Percentiles rank a stretch among this genome's conserved stretches.
Conservation (phyloP, 2,797 vertebrate species). For the Lithobates pipiens region DNA sequence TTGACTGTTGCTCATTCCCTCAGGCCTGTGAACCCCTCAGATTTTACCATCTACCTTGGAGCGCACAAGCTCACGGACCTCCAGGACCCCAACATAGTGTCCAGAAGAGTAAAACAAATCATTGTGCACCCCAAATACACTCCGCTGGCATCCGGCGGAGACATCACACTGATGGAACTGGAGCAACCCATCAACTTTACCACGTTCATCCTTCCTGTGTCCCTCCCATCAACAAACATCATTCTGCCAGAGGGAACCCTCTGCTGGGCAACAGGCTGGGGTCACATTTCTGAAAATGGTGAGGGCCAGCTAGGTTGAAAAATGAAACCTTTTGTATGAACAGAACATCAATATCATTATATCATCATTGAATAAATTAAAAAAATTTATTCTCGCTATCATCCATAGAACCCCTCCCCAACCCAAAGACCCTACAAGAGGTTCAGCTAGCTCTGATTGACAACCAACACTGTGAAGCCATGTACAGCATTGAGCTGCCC, state of each 20-base stretch:
- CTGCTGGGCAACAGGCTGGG: conserved; percentile 75
- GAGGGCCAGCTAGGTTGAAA: too few relatives aligned
- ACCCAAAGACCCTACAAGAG: conserved; percentile 72
- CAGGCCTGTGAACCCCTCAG: conserved; percentile 52
- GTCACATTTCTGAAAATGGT: conserved; percentile 65
- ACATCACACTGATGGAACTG: conserved; percentile 70
- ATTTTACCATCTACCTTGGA: conserved; percentile 67
- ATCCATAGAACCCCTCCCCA: conserved; percentile 71
- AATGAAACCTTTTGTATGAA: too few relatives aligned
- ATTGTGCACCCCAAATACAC: conserved; percentile 63
- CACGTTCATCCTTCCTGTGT: conserved; percentile 67
- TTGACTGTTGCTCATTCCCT: too few relatives aligned
- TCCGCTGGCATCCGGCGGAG: conserved; percentile 62
- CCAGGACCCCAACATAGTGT: conserved; percentile 51
- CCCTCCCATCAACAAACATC: conserved; percentile 66
- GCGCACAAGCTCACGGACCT: conserved; percentile 65
- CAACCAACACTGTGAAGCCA: conserved; percentile 73
- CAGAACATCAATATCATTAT: too few relatives aligned
- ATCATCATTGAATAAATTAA: too few relatives aligned
- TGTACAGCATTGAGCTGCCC: conserved; percentile 70
- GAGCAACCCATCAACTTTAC: conserved; percentile 65
- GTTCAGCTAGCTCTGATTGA: conserved; percentile 80
- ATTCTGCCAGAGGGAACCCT: conserved; percentile 45
- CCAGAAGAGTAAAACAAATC: conserved; percentile 60
- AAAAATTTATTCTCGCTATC: neutral